Base-by-base conservation (phyloP, 2,113 vertebrate genomes). In the Pungitius pungitius region DNA sequence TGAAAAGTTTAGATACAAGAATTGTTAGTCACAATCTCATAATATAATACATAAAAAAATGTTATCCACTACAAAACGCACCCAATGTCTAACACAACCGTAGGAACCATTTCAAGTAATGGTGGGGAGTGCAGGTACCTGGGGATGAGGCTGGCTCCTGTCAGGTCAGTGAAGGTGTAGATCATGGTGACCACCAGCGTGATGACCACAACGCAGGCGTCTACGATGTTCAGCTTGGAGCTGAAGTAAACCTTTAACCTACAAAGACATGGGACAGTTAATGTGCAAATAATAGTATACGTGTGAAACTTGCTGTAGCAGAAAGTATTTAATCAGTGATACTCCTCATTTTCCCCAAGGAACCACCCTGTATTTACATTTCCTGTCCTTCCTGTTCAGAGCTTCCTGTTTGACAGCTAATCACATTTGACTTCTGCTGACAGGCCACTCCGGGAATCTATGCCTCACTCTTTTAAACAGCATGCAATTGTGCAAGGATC, bases 241-340 rank as follows among this genome's bases (percentile, higher is more conserved):
- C 45, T 90, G 92, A 98, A 99, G 87, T 98, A 99, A 0, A 82
- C 90, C n/a, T 57, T 88, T 65, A 94, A 94, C 52, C 97, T 99
- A 86, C 37, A 89, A 92, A 18, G 33, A 47, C n/a, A 63, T 20
- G 20, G 54, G 4, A 51, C 1, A 37, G 35, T 22, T 33, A 49
- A 11, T 14, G 47, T 6, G 51, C 22, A 14, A 39, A 6, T 17
- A 15, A 7, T 13, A 30, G 20, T 2, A 37, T 11, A 14, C 24
- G 20, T n/a, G 1, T 56, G 3, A 26, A 43, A 20, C 51, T 14
- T 12, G 13, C 43, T 52, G 3, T 8, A 24, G 15, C 2, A 49
- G 40, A 39, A 30, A 22, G 35, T 13, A 22, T 73, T 15, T 17
- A 39, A 4, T 43, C 7, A 72, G 40, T 10, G 52, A 67, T 26